Evolutionary conservation across 53 echinoderm and acorn worm species (phyloP), one percentile per base, ranked within the genome.

Genomic region (Holothuria scabra): DNA sequence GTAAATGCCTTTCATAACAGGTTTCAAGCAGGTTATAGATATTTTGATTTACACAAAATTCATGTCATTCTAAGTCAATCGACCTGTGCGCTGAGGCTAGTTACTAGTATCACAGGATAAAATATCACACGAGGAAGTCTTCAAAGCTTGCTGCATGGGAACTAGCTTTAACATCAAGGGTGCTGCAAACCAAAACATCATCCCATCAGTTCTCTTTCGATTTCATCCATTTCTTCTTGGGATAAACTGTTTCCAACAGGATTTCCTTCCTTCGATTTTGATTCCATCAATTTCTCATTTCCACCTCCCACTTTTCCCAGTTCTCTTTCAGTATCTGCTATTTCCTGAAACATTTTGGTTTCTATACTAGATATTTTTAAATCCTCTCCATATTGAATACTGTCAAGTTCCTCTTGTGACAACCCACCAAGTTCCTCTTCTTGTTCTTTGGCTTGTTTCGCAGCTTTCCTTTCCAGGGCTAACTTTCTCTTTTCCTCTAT

Each of bases 401-500:
- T 79, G 14, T 79, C 79, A 25, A 55, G 49, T 30, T 79, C 79
- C 55, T 79, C 79, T 79, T 79, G 79, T 13, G 79, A 58, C 32
- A 79, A 34, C 28, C 79, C 79, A 18, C 55, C 28, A 3, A 56
- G 24, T n/a, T 76, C 76, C 22, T 61, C 62, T 11, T 61, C 62
- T 24, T 8, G 23, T 13, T 76, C 76, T n/a, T 19, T 76, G 5
- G 25, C 57, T 52, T 23, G 21, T 52, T 86, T 90, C 23, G 87
- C 83, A 9, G 69, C 83, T 60, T 90, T 90, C 4, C 90, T 83
- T 56, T 91, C 94, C 86, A 88, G 82, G 8, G 96, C 97, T 52
- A 88, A 58, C 31, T 85, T 80, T 67, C 92, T 94, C 82, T 97
- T 97, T 21, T 81, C 85, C 79, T 94, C 94, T 21, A 97, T 97